Percentiles rank a stretch among this genome's conserved stretches.
Conservation (phyloP, 1,140 invertebrate species). For the Hydropsyche tenuis region DNA sequence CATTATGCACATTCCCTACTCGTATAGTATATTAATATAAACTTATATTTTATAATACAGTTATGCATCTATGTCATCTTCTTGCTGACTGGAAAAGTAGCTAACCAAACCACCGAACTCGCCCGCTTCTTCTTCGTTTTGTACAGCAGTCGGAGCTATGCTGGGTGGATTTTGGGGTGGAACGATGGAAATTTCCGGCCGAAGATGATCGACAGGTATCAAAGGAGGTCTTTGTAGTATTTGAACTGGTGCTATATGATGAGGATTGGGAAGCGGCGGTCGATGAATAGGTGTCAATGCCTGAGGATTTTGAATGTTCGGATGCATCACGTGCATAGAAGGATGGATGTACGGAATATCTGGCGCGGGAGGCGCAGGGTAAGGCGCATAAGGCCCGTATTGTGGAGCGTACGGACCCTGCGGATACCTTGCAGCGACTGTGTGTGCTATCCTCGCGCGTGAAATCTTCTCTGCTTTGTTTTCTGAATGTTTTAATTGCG, state of each 20-base stretch:
- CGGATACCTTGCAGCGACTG: slow-evolving; percentile 54
- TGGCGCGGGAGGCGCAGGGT: slow-evolving; percentile 52
- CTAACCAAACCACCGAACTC: slow-evolving; percentile 87
- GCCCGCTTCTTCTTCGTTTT: slow-evolving; percentile 66
- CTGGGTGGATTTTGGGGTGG: slow-evolving; percentile 37
- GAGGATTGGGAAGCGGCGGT: slow-evolving; percentile 11
- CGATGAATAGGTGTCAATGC: slow-evolving; percentile 17
- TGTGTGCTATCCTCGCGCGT: slow-evolving; percentile 43
- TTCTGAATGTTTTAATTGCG: slow-evolving; percentile 56
- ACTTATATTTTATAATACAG: slow-evolving; percentile 55
- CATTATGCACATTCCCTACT: slow-evolving; percentile 23
- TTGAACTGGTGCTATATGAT: slow-evolving; percentile 20
- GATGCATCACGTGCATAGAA: slow-evolving; percentile 33
- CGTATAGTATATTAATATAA: slow-evolving; percentile 17
- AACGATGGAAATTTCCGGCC: slow-evolving; percentile 40
- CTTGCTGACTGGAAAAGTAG: slow-evolving; percentile 84
- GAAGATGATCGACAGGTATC: slow-evolving; percentile 53
- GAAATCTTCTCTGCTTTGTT: slow-evolving; percentile 53
- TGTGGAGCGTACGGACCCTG: slow-evolving; percentile 60
- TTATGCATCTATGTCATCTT: slow-evolving; percentile 73
- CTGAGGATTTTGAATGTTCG: slow-evolving; percentile 8
- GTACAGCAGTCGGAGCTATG: slow-evolving; percentile 25
- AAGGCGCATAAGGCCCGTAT: slow-evolving; percentile 57
- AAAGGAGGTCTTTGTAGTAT: slow-evolving; percentile 50
- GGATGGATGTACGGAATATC: slow-evolving; percentile 40